Evolutionary conservation across 1,140 invertebrate genomes (phyloP).

Genomic region (Drosophila ambigua): DNA sequence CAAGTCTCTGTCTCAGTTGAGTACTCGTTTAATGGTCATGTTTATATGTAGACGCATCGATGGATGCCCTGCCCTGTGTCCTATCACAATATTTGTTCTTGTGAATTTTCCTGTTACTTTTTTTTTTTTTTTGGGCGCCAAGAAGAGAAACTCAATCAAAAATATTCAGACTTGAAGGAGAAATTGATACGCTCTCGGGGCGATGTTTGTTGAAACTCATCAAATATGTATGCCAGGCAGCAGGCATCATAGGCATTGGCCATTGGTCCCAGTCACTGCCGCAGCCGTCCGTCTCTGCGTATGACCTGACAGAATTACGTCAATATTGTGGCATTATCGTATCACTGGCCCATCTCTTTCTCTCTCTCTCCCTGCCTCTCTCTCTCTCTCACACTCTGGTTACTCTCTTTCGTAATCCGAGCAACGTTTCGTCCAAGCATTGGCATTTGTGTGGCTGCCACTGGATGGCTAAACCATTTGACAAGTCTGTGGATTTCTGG

Average conservation of each 20-base stretch:
- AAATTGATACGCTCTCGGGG: not conserved
- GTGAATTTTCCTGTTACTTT: slow-evolving; percentile 5
- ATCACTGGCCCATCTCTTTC: not conserved
- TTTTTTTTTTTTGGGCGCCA: not conserved
- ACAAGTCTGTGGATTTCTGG: slow-evolving; percentile 9
- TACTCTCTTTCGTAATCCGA: too few species aligned
- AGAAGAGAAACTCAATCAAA: slow-evolving; percentile 40
- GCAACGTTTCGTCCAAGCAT: slow-evolving; percentile 6
- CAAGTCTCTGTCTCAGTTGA: not conserved
- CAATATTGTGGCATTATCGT: slow-evolving; percentile 45
- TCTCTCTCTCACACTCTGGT: too few species aligned
- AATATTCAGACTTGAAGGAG: not conserved
- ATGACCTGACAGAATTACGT: slow-evolving; percentile 47
- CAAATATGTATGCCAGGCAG: slow-evolving; percentile 11
- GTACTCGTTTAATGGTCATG: slow-evolving; percentile 9
- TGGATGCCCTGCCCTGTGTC: slow-evolving; percentile 17
- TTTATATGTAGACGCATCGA: not conserved
- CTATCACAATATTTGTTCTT: slow-evolving; percentile 47
- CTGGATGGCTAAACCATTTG: slow-evolving; percentile 20
- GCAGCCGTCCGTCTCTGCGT: not conserved
- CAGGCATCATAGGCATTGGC: too few species aligned
- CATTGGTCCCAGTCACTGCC: too few species aligned
- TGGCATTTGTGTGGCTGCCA: slow-evolving; percentile 1
- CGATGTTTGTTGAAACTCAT: slow-evolving; percentile 34
- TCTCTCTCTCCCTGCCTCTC: too few species aligned